A percentile compares a stretch with the other conserved stretches of the same genome.
These are phyloP conservation scores for Meganola albula DNA, from an alignment of 2,888 invertebrate species.

Conservation along the genomic window DNA sequence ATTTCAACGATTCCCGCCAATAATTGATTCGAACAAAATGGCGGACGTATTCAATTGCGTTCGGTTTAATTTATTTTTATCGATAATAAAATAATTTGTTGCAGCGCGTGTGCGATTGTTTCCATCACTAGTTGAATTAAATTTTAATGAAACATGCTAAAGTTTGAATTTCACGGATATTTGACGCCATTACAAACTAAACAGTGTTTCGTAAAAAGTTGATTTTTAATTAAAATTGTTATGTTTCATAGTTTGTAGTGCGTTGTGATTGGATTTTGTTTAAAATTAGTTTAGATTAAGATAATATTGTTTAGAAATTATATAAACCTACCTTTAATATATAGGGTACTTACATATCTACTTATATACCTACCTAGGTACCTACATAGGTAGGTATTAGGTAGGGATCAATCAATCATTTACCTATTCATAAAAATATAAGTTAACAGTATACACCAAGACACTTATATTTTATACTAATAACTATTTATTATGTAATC, in stretches of 20 bases:
- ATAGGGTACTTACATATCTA: not conserved
- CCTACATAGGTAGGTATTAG: not conserved
- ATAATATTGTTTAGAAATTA: too few relatives aligned
- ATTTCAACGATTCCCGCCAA: conserved; percentile 48
- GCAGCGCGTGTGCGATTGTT: conserved; percentile 29
- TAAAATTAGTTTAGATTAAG: conserved; percentile 2
- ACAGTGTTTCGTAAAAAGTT: conserved; percentile 72
- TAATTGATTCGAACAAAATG: conserved; percentile 45
- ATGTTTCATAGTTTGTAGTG: conserved; percentile 36
- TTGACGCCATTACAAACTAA: conserved; percentile 68
- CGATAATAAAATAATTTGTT: conserved; percentile 50
- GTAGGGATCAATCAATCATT: too few relatives aligned
- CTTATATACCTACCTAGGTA: not conserved
- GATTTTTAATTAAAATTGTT: conserved; percentile 71
- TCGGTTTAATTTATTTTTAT: conserved; percentile 46
- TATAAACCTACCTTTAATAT: too few relatives aligned
- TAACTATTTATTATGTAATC: too few relatives aligned
- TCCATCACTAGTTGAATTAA: conserved; percentile 47
- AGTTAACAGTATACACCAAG: too few relatives aligned
- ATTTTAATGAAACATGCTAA: conserved; percentile 65
- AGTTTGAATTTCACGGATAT: conserved; percentile 71
- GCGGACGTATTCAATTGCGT: conserved; percentile 30
- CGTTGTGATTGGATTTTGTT: conserved; percentile 59
- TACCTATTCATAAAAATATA: too few relatives aligned
- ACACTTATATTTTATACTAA: too few relatives aligned